Evolutionary conservation across 1,140 invertebrate species (phyloP).

Genomic region (Chlorops oryzae): DNA sequence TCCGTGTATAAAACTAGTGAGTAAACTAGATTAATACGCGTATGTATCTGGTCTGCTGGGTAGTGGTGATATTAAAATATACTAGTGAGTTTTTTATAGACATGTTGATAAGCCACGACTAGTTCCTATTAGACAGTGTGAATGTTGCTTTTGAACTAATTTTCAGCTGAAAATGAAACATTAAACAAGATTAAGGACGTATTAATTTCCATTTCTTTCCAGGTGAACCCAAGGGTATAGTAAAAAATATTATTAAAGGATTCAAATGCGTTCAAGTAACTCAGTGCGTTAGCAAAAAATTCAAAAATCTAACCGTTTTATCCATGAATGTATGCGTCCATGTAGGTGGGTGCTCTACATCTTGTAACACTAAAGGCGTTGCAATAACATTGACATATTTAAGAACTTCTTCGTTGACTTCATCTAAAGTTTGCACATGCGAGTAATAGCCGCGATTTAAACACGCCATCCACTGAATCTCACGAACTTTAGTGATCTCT

Average conservation of each 20-base stretch:
- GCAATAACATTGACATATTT: slow-evolving; percentile 89
- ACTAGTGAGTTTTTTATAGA: too few species aligned
- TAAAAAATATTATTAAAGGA: too few species aligned
- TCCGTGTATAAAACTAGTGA: too few species aligned
- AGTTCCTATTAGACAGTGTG: too few species aligned
- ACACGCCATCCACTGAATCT: slow-evolving; percentile 95
- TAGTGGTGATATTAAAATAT: too few species aligned
- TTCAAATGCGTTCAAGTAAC: neutral
- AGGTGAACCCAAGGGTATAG: too few species aligned
- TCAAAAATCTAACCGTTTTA: slow-evolving; percentile 58
- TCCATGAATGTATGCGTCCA: slow-evolving; percentile 89
- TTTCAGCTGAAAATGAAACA: neutral
- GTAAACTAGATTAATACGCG: too few species aligned
- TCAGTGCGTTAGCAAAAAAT: neutral
- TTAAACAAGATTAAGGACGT: too few species aligned
- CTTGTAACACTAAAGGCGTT: slow-evolving; percentile 74
- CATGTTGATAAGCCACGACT: too few species aligned
- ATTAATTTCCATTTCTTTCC: too few species aligned
- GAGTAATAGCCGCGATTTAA: slow-evolving; percentile 89
- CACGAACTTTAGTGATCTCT: slow-evolving; percentile 85
- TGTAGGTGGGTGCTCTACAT: slow-evolving; percentile 67
- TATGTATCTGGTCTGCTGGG: too few species aligned
- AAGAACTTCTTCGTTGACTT: slow-evolving; percentile 87
- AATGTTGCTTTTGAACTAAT: too few species aligned
- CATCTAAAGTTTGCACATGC: slow-evolving; percentile 86